Conservation (phyloP, 1,140 invertebrate species). For the Belonocnema kinseyi region DNA sequence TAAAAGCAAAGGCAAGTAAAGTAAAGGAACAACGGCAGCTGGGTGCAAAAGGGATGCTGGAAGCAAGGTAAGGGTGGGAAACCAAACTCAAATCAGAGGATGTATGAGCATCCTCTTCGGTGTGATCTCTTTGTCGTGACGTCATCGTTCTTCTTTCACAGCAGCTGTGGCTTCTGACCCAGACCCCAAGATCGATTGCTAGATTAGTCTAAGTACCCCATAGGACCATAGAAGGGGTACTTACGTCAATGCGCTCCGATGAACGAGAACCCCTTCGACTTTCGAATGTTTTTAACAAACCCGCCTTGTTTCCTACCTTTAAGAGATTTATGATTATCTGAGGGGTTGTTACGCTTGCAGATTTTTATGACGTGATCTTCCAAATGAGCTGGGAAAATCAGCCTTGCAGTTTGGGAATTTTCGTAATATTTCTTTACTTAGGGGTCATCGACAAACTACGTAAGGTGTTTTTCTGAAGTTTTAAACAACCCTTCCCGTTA, state of each 20-base stretch:
- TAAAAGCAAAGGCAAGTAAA: not conserved
- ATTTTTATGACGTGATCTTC: too few species aligned
- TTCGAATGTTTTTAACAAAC: conserved; percentile 45
- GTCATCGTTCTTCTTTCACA: conserved; percentile 44
- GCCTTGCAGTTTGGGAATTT: too few species aligned
- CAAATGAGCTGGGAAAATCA: too few species aligned
- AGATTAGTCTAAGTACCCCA: conserved; percentile 58
- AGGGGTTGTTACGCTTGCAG: not conserved
- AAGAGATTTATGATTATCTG: conserved; percentile 37
- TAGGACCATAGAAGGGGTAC: conserved; percentile 33
- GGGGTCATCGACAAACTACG: too few species aligned
- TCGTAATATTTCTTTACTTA: too few species aligned
- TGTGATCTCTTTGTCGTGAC: conserved; percentile 56
- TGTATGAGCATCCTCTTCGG: conserved; percentile 38
- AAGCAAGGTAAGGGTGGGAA: conserved; percentile 40
- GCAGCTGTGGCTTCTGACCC: conserved; percentile 59
- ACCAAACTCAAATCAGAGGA: conserved; percentile 32
- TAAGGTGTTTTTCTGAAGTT: too few species aligned
- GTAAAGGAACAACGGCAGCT: conserved; percentile 31
- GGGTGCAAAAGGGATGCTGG: conserved; percentile 25
- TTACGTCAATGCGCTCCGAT: conserved; percentile 46
- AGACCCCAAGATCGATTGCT: conserved; percentile 57
- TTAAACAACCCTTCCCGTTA: too few species aligned
- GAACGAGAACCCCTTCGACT: conserved; percentile 41
- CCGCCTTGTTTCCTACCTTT: conserved; percentile 44